Conservation (phyloP, 2,888 invertebrate species). For the Fragum fragum region DNA sequence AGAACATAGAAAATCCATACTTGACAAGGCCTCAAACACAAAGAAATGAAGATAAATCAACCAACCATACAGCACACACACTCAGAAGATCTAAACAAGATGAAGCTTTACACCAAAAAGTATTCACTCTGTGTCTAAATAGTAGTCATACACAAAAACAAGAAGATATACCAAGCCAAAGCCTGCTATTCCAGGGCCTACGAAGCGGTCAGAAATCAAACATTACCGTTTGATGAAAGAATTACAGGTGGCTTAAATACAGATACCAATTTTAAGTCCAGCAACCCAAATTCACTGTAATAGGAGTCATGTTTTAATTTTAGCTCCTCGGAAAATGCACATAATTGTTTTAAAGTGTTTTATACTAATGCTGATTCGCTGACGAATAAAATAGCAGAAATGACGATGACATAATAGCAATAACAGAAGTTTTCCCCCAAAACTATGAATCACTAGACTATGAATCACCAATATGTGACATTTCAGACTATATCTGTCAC, state of each 20-base stretch:
- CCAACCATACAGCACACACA: background rate
- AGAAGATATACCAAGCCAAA: background rate
- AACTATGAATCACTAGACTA: background rate
- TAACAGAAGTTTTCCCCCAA: constrained; percentile 2
- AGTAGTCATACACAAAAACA: background rate
- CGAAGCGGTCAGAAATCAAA: background rate
- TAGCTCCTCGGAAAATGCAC: background rate
- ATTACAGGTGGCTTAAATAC: background rate
- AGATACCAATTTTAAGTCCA: background rate
- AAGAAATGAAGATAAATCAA: background rate
- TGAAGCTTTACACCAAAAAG: too few species aligned
- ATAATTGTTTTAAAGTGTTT: background rate
- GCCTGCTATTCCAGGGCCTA: background rate
- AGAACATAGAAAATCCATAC: constrained; percentile 2
- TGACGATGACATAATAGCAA: constrained; percentile 7
- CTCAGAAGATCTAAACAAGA: background rate
- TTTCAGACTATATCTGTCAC: constrained; percentile 3
- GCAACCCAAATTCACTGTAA: background rate
- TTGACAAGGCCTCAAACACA: background rate
- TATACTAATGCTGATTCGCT: constrained; percentile 5
- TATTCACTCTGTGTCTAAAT: too few species aligned
- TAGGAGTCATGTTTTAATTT: constrained; percentile 5
- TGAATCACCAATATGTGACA: constrained; percentile 1
- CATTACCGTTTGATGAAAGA: background rate
- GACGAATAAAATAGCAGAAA: constrained; percentile 6